A percentile compares a stretch with the other conserved stretches of the same genome.
Evolutionary conservation across 2,888 invertebrate genomes (phyloP).

Genomic region (Drosophila glabriapex): DNA sequence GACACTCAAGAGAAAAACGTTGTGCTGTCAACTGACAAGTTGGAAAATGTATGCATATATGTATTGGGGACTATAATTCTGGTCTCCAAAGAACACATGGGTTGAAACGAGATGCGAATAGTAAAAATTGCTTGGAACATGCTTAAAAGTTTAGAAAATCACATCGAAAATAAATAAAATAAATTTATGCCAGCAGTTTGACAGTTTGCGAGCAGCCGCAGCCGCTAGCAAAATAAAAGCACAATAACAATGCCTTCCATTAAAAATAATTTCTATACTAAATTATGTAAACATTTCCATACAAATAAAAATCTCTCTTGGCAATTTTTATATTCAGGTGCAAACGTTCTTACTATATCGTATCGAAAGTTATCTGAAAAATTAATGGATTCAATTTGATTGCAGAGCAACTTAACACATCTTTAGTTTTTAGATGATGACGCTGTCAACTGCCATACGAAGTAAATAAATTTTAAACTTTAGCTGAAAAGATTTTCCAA

Average conservation of each 20-base stretch:
- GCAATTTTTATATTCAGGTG: constrained; percentile 9
- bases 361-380: background rate
- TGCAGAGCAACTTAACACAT: background rate
- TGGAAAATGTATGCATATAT: constrained; percentile 24
- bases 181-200: constrained; percentile 58
- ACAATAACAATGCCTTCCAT: constrained; percentile 62
- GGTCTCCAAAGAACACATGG: constrained; percentile 39
- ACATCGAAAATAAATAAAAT: constrained; percentile 80
- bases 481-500: background rate
- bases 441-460: constrained; percentile 12
- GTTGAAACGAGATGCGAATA: constrained; percentile 62
- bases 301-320: constrained; percentile 11
- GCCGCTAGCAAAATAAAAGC: constrained; percentile 43
- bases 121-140: constrained; percentile 42
- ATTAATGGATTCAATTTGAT: constrained; percentile 25
- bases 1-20: constrained; percentile 55
- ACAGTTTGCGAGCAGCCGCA: constrained; percentile 75
- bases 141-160: constrained; percentile 50
- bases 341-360: background rate
- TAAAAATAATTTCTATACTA: constrained; percentile 52
- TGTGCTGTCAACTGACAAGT: constrained; percentile 53
- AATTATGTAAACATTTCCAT: constrained; percentile 27
- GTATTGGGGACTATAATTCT: constrained; percentile 16
- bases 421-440: background rate
- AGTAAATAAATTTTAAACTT: constrained; percentile 23